phyloP scores from a whole-genome alignment of 2,113 vertebrate species.

The Brachypteracias leptosomus region DNA sequence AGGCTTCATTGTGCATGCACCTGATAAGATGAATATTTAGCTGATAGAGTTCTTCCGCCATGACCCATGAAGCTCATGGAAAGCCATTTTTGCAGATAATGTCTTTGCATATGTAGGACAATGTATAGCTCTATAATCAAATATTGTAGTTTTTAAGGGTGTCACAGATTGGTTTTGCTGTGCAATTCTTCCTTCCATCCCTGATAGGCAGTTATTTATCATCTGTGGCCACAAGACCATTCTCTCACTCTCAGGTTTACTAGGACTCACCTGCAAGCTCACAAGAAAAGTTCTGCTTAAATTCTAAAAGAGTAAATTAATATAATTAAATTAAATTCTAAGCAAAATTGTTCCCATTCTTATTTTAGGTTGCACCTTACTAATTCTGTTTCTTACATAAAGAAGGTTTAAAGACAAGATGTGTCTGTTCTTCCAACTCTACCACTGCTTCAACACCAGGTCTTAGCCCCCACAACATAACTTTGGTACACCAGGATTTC shows the following conservation, averaged over 20 bases:
- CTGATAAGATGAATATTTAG: neutral
- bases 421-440: neutral
- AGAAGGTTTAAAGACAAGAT: neutral
- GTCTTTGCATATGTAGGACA: too few relatives aligned
- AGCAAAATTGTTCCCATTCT: neutral
- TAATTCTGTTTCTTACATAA: neutral
- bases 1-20: neutral
- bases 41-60: neutral
- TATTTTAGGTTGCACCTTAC: neutral
- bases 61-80: neutral
- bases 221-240: fast-evolving
- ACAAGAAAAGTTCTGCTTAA: neutral
- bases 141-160: neutral
- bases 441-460: neutral
- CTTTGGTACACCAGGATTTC: neutral
- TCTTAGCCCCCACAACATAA: neutral
- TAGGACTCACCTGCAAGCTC: neutral
- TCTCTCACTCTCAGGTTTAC: neutral
- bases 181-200: fast-evolving
- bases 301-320: neutral
- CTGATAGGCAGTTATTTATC: neutral
- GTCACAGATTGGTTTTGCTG: neutral
- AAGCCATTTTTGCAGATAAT: neutral
- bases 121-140: too few relatives aligned
- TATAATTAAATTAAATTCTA: neutral